Evolutionary conservation across 2,113 vertebrate genomes (phyloP), one percentile per base, ranked within the genome.

Genomic region (Calidris pugnax): DNA sequence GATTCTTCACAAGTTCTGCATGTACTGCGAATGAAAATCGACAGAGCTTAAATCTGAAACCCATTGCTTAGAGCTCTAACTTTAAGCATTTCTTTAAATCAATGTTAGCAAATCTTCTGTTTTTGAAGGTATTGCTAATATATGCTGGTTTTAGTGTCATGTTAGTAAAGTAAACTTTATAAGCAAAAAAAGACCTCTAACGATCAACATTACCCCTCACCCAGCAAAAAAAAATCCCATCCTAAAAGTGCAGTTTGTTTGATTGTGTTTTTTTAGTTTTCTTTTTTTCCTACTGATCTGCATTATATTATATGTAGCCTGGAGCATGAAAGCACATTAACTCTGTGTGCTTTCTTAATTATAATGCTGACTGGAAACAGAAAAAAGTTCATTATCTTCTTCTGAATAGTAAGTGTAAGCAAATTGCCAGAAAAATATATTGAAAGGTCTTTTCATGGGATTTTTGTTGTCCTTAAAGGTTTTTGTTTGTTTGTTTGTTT

Each of bases 291-390:
- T 75, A 48, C 41, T 80, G 63, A 90, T 84, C 60, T 93, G 7
- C 76, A 56, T 94, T 89, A 91, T 89, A 94, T 90, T 50, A 12
- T 35, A 43, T 55, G 37, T 73, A 77, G 51, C 62, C 66, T 75
- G 18, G 10, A 81, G 55, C 59, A 92, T 69, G 53, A 92, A 93
- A 85, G 22, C 37, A 75, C 56, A 92, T 92, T 87, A 71, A 75
- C 12, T 74, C 64, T 56, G 15, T 85, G 22, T 74, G 33, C 32
- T 85, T 93, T 81, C 47, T 91, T 93, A 92, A 89, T 89, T 93
- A 74, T 89, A 92, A 57, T 56, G 24, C 55, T 89, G 47, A 45
- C 60, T 76, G 23, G 23, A 88, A 87, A 81, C 6, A 67, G 37
- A 77, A 90, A 78, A 67, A 87, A 63, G 12, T 41, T 90, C 32